Conservation (phyloP, 2,888 invertebrate species). For the Punctoribates punctum region DNA sequence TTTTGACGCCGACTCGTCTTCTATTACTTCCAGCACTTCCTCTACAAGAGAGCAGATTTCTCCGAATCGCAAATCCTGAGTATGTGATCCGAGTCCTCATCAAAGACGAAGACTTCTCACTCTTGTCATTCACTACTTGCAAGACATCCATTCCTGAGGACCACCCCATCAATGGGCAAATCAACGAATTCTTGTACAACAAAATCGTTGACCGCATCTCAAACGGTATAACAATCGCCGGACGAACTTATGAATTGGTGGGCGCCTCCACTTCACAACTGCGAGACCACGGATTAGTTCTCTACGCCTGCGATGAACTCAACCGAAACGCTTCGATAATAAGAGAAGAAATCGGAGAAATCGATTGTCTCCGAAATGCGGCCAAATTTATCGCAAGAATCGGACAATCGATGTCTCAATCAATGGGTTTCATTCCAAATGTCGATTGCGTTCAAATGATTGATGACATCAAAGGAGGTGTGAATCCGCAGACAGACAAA, state of each 20-base stretch:
- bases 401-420: slow-evolving; percentile 53
- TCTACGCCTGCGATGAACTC: slow-evolving; percentile 47
- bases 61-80: slow-evolving; percentile 45
- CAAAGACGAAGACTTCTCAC: slow-evolving; percentile 46
- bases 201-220: slow-evolving; percentile 38
- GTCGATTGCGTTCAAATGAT: slow-evolving; percentile 12
- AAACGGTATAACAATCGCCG: slow-evolving; percentile 45
- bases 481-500: not conserved
- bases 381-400: slow-evolving; percentile 54
- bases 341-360: slow-evolving; percentile 48
- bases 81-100: slow-evolving; percentile 45
- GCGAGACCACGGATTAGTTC: slow-evolving; percentile 49
- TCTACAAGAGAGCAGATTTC: slow-evolving; percentile 47
- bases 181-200: not conserved
- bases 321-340: slow-evolving; percentile 45
- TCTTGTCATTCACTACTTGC: slow-evolving; percentile 43
- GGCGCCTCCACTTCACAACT: slow-evolving; percentile 49
- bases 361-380: slow-evolving; percentile 46
- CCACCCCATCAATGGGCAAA: slow-evolving; percentile 41
- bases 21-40: slow-evolving; percentile 45
- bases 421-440: slow-evolving; percentile 35
- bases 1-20: slow-evolving; percentile 47
- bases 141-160: slow-evolving; percentile 36
- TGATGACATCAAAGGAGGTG: slow-evolving; percentile 36
- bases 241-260: slow-evolving; percentile 47